Conservation (phyloP, 2,113 vertebrate species). For the Catharus bicknelli region DNA sequence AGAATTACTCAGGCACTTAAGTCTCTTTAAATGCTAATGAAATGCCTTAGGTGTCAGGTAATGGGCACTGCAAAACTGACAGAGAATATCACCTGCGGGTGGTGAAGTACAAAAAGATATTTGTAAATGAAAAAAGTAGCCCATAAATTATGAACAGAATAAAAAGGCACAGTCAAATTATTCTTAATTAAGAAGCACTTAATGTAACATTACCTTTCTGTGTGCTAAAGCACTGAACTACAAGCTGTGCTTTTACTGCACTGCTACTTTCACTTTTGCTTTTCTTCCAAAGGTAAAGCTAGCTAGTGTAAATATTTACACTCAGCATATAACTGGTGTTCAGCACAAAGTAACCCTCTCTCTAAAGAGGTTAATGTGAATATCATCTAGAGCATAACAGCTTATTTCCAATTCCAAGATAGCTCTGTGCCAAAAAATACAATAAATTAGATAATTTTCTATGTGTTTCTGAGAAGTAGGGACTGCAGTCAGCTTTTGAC, state of each 20-base stretch:
- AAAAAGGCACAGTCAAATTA: background rate
- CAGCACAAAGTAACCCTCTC: background rate
- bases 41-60: conserved; percentile 30
- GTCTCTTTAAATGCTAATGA: conserved; percentile 38
- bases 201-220: background rate
- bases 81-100: background rate
- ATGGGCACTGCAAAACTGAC: background rate
- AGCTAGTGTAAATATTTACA: background rate
- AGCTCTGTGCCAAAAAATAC: background rate
- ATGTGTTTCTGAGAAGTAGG: background rate
- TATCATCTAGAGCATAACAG: background rate
- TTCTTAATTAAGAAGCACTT: conserved; percentile 10
- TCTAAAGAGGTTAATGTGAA: background rate
- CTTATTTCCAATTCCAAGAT: background rate
- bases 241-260: background rate
- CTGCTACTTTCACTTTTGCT: conserved; percentile 32
- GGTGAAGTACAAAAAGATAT: background rate
- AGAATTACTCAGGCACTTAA: conserved; percentile 16
- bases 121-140: background rate
- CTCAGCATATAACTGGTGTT: accelerated
- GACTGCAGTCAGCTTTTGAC: background rate
- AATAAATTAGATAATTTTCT: background rate
- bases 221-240: background rate
- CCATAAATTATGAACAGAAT: conserved; percentile 26
- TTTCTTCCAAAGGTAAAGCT: background rate